These are phyloP conservation scores for Epizoanthus rinbou DNA, from an alignment of 92 coral and sea anemone genomes.

Conservation along the genomic window DNA sequence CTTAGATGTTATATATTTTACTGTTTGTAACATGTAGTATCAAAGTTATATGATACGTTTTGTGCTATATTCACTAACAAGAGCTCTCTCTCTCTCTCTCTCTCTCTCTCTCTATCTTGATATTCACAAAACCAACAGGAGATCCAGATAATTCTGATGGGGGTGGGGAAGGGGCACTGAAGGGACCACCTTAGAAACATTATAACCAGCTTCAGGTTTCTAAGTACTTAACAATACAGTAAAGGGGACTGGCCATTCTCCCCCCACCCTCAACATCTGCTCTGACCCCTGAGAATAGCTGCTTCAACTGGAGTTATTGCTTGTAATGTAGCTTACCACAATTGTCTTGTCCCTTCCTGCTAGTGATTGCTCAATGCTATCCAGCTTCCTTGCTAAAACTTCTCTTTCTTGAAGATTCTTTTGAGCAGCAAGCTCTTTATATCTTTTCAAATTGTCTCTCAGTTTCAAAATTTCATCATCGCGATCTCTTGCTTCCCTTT, in stretches of 20 bases:
- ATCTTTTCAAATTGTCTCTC: conserved; percentile 72
- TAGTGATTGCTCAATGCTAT: conserved; percentile 59
- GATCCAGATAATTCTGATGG: no score
- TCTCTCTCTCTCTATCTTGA: no score
- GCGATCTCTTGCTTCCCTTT: conserved; percentile 70
- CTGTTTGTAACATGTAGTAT: no score
- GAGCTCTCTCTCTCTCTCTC: no score
- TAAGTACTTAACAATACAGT: background rate
- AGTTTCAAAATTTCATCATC: conserved; percentile 78
- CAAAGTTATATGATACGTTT: no score
- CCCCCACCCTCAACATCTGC: background rate
- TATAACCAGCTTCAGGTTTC: no score
- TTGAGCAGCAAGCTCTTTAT: conserved; percentile 66
- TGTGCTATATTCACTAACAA: no score
- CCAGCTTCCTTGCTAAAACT: conserved; percentile 70
- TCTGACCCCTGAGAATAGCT: background rate
- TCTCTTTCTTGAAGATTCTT: conserved; percentile 87
- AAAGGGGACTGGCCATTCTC: background rate
- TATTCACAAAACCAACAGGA: no score
- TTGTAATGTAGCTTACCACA: conserved; percentile 57
- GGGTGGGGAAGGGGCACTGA: no score
- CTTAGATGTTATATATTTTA: no score
- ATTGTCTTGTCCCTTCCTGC: conserved; percentile 75
- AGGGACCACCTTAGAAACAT: no score
- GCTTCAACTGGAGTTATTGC: background rate